These are phyloP conservation scores for Biston stratarius DNA, from an alignment of 2,888 invertebrate genomes.

Conservation along the genomic window DNA sequence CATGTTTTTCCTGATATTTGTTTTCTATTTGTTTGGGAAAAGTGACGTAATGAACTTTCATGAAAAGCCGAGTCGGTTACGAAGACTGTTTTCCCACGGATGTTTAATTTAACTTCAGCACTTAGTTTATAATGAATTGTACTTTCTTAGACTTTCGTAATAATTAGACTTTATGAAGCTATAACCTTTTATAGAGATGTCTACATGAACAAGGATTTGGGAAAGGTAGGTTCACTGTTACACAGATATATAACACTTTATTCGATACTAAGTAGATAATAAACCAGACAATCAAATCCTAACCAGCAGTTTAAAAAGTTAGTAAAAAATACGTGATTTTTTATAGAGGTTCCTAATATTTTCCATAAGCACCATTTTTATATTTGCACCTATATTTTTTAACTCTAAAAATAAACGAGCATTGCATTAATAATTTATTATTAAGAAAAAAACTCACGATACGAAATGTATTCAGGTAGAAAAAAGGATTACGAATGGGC, in stretches of 20 bases:
- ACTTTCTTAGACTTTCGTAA: constrained; percentile 28
- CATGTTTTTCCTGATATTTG: constrained; percentile 38
- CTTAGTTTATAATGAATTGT: constrained; percentile 35
- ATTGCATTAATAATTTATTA: too few species aligned
- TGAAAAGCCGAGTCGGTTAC: constrained; percentile 31
- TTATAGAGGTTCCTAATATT: too few species aligned
- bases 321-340: too few species aligned
- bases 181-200: constrained; percentile 30
- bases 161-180: constrained; percentile 31
- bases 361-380: not conserved
- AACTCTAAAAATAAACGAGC: too few species aligned
- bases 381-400: not conserved
- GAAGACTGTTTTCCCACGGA: constrained; percentile 27
- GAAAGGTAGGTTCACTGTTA: not conserved
- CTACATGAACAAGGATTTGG: constrained; percentile 12
- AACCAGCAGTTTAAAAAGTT: not conserved
- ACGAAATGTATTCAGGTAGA: too few species aligned
- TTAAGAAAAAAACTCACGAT: too few species aligned
- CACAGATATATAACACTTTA: not conserved
- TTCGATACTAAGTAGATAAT: not conserved
- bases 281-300: not conserved
- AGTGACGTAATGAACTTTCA: constrained; percentile 38
- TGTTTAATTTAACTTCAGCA: constrained; percentile 37
- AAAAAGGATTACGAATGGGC: too few species aligned
- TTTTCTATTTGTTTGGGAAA: constrained; percentile 36